A percentile compares a stretch with the other conserved stretches of the same genome.
These are phyloP conservation scores for Puffinus mauretanicus DNA, from an alignment of 2,113 vertebrate species.

Conservation along the genomic window DNA sequence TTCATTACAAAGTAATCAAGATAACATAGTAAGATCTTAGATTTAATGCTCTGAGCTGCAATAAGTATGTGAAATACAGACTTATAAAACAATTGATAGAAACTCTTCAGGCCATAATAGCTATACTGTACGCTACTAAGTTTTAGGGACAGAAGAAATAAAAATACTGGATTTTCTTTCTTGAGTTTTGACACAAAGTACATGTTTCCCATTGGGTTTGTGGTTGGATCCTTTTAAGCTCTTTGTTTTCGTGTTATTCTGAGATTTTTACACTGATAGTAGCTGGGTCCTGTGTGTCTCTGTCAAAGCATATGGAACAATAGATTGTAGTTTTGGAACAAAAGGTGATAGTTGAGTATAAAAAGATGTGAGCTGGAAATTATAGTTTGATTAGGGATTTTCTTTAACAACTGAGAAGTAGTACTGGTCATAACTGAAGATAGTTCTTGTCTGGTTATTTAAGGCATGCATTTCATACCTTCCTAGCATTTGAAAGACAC, in stretches of 20 bases:
- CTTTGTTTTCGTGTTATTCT: background rate
- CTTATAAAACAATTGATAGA: background rate
- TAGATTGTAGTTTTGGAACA: background rate
- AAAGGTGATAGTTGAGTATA: background rate
- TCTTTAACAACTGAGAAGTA: background rate
- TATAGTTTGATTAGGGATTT: background rate
- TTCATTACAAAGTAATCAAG: background rate
- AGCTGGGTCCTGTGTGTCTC: background rate
- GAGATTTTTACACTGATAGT: background rate
- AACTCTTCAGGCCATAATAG: background rate
- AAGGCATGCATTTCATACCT: background rate
- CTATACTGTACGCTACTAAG: background rate
- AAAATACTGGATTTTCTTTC: background rate
- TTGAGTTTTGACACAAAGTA: background rate
- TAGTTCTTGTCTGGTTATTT: background rate
- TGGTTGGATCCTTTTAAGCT: background rate
- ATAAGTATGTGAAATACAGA: background rate
- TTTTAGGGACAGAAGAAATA: background rate
- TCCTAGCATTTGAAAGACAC: background rate
- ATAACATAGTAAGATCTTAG: background rate
- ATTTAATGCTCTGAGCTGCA: background rate
- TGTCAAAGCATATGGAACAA: background rate
- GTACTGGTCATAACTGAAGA: background rate
- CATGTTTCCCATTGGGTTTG: background rate
- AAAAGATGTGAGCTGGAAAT: background rate